These are phyloP conservation scores for Hucho hucho DNA, from an alignment of 2,113 vertebrate species.

Conservation along the genomic window DNA sequence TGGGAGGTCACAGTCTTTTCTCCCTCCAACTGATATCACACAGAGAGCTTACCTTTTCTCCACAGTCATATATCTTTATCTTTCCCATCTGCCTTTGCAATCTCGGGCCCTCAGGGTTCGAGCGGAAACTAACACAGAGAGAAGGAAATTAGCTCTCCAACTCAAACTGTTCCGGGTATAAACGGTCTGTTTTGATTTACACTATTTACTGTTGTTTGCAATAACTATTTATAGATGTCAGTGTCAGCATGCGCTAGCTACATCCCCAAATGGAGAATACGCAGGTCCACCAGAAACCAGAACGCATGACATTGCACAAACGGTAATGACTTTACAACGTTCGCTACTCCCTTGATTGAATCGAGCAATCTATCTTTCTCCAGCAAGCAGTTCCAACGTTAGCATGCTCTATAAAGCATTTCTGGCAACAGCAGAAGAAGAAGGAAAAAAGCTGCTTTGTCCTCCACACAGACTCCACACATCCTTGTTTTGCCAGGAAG, in stretches of 20 bases:
- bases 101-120: conserved; percentile 39
- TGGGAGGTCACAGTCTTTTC: conserved; percentile 60
- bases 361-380: conserved; percentile 56
- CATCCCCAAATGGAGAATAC: conserved; percentile 36
- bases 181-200: conserved; percentile 46
- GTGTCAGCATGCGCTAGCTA: conserved; percentile 39
- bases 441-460: conserved; percentile 54
- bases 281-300: conserved; percentile 38
- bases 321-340: conserved; percentile 65
- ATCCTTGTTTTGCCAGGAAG: conserved; percentile 65
- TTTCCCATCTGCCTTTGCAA: conserved; percentile 33
- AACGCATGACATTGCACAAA: conserved; percentile 71
- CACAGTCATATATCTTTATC: conserved; percentile 34
- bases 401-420: conserved; percentile 66
- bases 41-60: conserved; percentile 49
- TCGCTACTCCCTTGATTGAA: conserved; percentile 64
- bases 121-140: conserved; percentile 31
- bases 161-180: conserved; percentile 8
- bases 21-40: conserved; percentile 48
- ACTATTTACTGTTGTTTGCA: conserved; percentile 51
- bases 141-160: conserved; percentile 34
- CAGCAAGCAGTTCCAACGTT: conserved; percentile 57
- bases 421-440: conserved; percentile 53
- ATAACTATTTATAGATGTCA: conserved; percentile 64
- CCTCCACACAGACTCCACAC: conserved; percentile 49